Conservation (phyloP, 1,140 invertebrate species). For the Drosophila pruinosa region DNA sequence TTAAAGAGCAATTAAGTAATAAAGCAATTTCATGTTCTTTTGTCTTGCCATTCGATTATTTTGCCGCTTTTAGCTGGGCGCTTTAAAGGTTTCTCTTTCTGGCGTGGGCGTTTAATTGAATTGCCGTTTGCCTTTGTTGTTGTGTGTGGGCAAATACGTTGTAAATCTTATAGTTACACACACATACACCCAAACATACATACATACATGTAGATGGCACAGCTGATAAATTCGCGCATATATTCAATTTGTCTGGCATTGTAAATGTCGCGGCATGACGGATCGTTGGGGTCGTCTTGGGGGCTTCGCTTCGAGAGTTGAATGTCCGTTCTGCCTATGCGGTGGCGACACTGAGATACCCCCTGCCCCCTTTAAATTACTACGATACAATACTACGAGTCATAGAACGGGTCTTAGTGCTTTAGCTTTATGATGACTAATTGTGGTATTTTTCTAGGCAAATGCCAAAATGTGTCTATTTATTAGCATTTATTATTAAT, state of each 20-base stretch:
- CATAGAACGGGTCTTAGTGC: conserved; percentile 11
- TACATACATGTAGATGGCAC: conserved; percentile 39
- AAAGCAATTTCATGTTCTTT: conserved; percentile 80
- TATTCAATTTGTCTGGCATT: conserved; percentile 75
- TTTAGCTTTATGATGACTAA: conserved; percentile 64
- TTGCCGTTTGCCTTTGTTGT: conserved; percentile 52
- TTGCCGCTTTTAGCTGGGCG: conserved; percentile 51
- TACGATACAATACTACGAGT: too few relatives aligned
- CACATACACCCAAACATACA: neutral
- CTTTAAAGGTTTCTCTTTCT: conserved; percentile 62
- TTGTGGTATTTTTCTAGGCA: conserved; percentile 67
- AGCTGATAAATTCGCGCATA: conserved; percentile 62
- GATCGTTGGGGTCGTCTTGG: conserved; percentile 67
- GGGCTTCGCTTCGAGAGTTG: conserved; percentile 59
- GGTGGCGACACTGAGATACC: too few relatives aligned
- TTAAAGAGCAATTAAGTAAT: conserved; percentile 81
- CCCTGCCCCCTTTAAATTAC: too few relatives aligned
- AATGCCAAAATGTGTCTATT: conserved; percentile 72
- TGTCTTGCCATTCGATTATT: conserved; percentile 73
- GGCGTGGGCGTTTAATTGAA: conserved; percentile 78
- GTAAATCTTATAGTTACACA: conserved; percentile 64
- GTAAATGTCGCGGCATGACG: conserved; percentile 76
- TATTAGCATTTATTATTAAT: conserved; percentile 52
- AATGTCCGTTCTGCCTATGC: conserved; percentile 66
- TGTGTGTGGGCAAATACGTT: conserved; percentile 70